A percentile compares a stretch with the other conserved stretches of the same genome.
Conservation (phyloP, 2,888 invertebrate species). For the Tenodera sinensis region DNA sequence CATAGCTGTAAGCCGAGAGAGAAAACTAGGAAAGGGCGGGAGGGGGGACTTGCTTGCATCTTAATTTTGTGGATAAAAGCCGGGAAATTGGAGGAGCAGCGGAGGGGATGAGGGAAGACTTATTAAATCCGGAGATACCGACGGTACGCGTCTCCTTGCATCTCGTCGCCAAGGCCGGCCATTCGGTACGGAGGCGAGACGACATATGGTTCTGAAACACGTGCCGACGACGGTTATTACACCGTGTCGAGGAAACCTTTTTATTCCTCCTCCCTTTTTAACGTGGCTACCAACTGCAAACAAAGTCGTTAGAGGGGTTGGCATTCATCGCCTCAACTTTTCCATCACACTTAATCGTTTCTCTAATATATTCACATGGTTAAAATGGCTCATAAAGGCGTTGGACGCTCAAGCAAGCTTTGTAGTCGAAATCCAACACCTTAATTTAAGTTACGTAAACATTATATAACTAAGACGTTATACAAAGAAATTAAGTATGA, state of each 20-base stretch:
- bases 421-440: too few species aligned
- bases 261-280: neutral
- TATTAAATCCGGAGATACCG: conserved; percentile 24
- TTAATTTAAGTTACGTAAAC: too few species aligned
- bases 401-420: too few species aligned
- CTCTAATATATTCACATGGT: too few species aligned
- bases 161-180: neutral
- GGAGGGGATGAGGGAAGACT: conserved; percentile 8
- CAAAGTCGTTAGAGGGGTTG: neutral
- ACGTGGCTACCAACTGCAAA: neutral
- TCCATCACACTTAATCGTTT: neutral
- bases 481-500: too few species aligned
- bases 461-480: too few species aligned
- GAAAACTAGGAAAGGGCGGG: conserved; percentile 23
- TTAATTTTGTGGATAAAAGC: conserved; percentile 31
- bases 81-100: conserved; percentile 13
- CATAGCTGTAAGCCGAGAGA: conserved; percentile 25
- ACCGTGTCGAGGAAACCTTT: neutral
- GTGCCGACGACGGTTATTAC: neutral
- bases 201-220: neutral
- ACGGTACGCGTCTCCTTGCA: neutral
- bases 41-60: conserved; percentile 27
- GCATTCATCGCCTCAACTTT: neutral
- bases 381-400: too few species aligned
- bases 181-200: neutral